A percentile compares a stretch with the other conserved stretches of the same genome.
phyloP scores from a whole-genome alignment of 2,888 invertebrate genomes.

The Phorcus lineatus region DNA sequence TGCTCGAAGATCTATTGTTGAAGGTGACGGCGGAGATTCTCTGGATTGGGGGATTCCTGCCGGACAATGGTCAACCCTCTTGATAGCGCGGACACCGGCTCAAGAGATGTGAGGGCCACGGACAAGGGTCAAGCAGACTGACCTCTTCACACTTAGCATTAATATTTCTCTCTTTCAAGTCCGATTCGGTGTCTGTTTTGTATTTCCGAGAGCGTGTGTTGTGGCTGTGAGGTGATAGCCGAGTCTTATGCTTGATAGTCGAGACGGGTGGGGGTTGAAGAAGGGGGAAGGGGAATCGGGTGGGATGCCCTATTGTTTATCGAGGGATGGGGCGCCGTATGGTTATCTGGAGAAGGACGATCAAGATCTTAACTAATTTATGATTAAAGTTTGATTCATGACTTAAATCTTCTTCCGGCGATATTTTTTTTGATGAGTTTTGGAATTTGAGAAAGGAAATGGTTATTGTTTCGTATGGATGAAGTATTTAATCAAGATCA shows the following conservation, averaged over 20 bases:
- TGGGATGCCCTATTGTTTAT: too few species aligned
- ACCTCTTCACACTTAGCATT: not conserved
- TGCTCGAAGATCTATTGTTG: not conserved
- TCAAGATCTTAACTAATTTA: too few species aligned
- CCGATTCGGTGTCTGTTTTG: not conserved
- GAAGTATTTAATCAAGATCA: too few species aligned
- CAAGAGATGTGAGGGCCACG: conserved; percentile 1
- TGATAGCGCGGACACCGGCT: not conserved
- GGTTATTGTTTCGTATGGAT: too few species aligned
- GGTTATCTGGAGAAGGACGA: too few species aligned
- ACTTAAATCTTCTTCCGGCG: too few species aligned
- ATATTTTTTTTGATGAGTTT: too few species aligned
- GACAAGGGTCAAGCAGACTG: not conserved
- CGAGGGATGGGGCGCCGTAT: too few species aligned
- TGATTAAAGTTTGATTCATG: too few species aligned
- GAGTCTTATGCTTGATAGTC: not conserved
- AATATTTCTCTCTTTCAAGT: conserved; percentile 8
- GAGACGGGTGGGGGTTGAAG: not conserved
- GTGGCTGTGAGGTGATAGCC: not conserved
- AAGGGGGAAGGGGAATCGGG: too few species aligned
- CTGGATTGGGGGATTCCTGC: not conserved
- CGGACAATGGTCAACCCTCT: not conserved
- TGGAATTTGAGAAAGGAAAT: too few species aligned
- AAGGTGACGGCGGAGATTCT: not conserved
- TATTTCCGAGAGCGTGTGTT: not conserved